These are phyloP conservation scores for Xylocampa areola DNA, from an alignment of 2,888 invertebrate species.

Conservation along the genomic window DNA sequence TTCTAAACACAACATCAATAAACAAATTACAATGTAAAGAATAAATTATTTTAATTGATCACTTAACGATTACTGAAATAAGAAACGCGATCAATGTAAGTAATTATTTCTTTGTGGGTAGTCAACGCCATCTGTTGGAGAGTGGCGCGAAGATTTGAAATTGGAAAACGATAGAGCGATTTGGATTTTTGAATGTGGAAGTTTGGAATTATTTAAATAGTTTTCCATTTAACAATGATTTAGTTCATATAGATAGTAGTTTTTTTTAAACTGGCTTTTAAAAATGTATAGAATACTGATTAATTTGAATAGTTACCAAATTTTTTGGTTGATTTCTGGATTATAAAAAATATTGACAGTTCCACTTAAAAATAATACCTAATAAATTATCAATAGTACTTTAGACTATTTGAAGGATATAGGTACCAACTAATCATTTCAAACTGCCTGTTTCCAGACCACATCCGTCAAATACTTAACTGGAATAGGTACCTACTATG, in stretches of 20 bases:
- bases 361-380: constrained; percentile 14
- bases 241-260: too few species aligned
- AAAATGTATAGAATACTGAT: too few species aligned
- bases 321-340: too few species aligned
- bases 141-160: constrained; percentile 63
- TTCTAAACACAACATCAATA: too few species aligned
- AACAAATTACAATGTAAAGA: constrained; percentile 21
- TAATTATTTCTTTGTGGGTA: too few species aligned
- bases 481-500: constrained; percentile 10
- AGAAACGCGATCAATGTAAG: too few species aligned
- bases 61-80: too few species aligned
- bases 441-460: constrained; percentile 3
- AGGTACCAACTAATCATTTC: constrained; percentile 31
- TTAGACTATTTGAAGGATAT: constrained; percentile 6
- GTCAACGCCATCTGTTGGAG: constrained; percentile 77
- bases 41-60: constrained; percentile 16
- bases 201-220: neutral
- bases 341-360: too few species aligned
- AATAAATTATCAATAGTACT: constrained; percentile 31
- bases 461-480: constrained; percentile 21
- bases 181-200: neutral
- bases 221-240: neutral
- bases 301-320: too few species aligned
- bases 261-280: too few species aligned
- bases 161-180: constrained; percentile 4